Evolutionary conservation across 1,140 invertebrate species (phyloP).

Genomic region (Drosophila ohnishii): DNA sequence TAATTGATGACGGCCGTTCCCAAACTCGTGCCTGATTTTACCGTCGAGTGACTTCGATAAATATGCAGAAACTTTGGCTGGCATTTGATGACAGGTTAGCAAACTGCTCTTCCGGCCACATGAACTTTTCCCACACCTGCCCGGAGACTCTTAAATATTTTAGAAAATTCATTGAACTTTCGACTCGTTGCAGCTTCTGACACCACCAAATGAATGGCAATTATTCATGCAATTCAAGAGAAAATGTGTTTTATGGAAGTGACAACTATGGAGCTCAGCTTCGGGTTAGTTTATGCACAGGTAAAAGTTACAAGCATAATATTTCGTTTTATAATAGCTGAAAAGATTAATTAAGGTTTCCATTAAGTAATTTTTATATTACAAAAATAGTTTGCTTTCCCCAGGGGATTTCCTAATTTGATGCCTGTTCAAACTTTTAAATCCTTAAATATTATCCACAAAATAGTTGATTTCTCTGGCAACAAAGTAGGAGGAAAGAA

Average conservation of each 20-base stretch:
- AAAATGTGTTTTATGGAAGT: constrained; percentile 5
- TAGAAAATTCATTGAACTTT: constrained; percentile 33
- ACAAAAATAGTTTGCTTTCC: neutral
- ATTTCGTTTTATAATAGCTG: neutral
- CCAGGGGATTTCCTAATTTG: neutral
- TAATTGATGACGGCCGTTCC: constrained; percentile 31
- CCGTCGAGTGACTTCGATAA: constrained; percentile 28
- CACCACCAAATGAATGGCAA: constrained; percentile 27
- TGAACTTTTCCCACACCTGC: neutral
- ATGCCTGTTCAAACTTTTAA: constrained; percentile 8
- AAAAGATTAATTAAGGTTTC: neutral
- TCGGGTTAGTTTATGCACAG: no score
- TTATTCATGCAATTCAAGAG: constrained; percentile 22
- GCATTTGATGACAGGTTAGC: constrained; percentile 23
- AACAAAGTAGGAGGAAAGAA: constrained; percentile 38
- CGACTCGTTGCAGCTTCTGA: constrained; percentile 16
- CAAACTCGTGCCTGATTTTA: constrained; percentile 13
- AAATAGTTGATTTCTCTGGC: constrained; percentile 60
- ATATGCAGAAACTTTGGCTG: constrained; percentile 38
- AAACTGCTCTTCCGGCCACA: constrained; percentile 12
- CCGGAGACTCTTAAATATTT: constrained; percentile 32
- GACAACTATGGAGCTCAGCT: constrained; percentile 1
- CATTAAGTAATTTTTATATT: no score
- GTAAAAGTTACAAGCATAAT: neutral
- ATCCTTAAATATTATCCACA: constrained; percentile 49